These are phyloP conservation scores for Cheilosia variabilis DNA, from an alignment of 2,888 invertebrate genomes.

Conservation along the genomic window DNA sequence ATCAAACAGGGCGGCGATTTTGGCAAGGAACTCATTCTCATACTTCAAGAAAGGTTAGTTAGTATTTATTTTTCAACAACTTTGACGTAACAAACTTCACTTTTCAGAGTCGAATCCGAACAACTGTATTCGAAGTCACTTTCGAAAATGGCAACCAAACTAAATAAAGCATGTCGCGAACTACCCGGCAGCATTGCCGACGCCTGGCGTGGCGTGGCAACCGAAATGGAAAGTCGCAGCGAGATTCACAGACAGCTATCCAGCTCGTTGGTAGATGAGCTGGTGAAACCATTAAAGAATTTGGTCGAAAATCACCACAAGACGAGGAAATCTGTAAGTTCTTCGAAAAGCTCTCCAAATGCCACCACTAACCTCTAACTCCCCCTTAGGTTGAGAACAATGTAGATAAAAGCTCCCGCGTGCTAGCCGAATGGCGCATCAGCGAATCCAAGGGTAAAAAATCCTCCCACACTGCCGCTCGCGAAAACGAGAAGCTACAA, in stretches of 20 bases:
- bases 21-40: slow-evolving; percentile 94
- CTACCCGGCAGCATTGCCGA: slow-evolving; percentile 92
- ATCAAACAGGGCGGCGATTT: slow-evolving; percentile 98
- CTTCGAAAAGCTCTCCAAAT: background rate
- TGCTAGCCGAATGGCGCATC: slow-evolving; percentile 92
- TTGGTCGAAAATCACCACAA: slow-evolving; percentile 89
- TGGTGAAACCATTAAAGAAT: slow-evolving; percentile 93
- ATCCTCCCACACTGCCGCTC: slow-evolving; percentile 92
- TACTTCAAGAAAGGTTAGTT: slow-evolving; percentile 94
- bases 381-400: slow-evolving; percentile 87
- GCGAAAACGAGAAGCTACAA: slow-evolving; percentile 96
- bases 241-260: slow-evolving; percentile 95
- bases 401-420: slow-evolving; percentile 93
- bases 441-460: slow-evolving; percentile 96
- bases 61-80: background rate
- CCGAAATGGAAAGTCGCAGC: slow-evolving; percentile 96
- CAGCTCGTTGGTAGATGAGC: slow-evolving; percentile 91
- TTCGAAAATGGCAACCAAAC: slow-evolving; percentile 93
- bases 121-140: slow-evolving; percentile 95
- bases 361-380: background rate
- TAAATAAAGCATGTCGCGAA: slow-evolving; percentile 92
- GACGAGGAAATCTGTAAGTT: slow-evolving; percentile 87
- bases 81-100: slow-evolving; percentile 5
- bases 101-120: slow-evolving; percentile 93
- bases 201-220: slow-evolving; percentile 95